These are phyloP conservation scores for Spodoptera picta DNA, from an alignment of 2,888 invertebrate genomes.

Conservation along the genomic window DNA sequence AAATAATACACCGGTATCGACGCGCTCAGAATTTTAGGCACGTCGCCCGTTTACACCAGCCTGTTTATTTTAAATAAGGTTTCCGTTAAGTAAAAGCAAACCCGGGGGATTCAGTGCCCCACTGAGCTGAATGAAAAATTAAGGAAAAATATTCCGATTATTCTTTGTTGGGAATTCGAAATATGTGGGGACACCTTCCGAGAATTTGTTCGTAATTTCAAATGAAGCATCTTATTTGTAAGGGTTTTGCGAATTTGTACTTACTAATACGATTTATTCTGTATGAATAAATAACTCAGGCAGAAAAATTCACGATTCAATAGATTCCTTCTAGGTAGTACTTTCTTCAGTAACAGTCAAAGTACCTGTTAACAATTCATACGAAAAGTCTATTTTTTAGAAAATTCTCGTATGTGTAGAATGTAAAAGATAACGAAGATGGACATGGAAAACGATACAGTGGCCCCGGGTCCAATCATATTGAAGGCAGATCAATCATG, in stretches of 20 bases:
- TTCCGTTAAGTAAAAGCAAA: conserved; percentile 84
- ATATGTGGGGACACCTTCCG: conserved; percentile 52
- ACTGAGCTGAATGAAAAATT: conserved; percentile 83
- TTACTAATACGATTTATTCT: no score
- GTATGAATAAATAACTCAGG: no score
- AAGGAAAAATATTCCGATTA: conserved; percentile 77
- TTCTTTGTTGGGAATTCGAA: conserved; percentile 60
- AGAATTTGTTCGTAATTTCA: conserved; percentile 43
- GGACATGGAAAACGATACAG: conserved; percentile 15
- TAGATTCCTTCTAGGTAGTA: no score
- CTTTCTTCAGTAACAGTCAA: no score
- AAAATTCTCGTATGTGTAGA: not conserved
- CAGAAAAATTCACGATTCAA: no score
- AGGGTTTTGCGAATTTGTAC: conserved; percentile 18
- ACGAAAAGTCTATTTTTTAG: no score
- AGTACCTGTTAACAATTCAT: no score
- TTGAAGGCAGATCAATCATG: conserved; percentile 41
- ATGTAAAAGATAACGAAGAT: conserved; percentile 12
- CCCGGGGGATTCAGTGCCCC: conserved; percentile 72
- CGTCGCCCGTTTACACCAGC: conserved; percentile 82
- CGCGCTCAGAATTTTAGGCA: conserved; percentile 79
- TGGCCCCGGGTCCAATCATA: conserved; percentile 21
- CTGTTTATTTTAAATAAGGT: conserved; percentile 88
- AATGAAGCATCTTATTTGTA: conserved; percentile 35
- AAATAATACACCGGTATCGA: conserved; percentile 78